Conservation (phyloP, 2,797 vertebrate genomes). For the Sebastes umbrosus region DNA sequence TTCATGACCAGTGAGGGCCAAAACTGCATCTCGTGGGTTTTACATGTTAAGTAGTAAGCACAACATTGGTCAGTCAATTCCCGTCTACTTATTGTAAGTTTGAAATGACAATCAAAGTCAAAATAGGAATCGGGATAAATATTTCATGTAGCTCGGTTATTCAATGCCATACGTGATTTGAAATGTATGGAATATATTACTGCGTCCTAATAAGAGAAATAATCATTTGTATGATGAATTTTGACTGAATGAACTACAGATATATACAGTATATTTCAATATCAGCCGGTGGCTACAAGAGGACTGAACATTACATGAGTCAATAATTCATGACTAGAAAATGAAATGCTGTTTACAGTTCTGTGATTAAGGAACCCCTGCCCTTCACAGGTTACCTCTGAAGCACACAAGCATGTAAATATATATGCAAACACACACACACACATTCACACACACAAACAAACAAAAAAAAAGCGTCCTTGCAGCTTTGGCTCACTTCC, state of each 20-base stretch:
- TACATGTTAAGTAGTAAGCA: background rate
- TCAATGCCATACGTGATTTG: background rate
- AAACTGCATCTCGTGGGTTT: slow-evolving; percentile 14
- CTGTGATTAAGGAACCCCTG: slow-evolving; percentile 46
- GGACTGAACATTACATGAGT: slow-evolving; percentile 38
- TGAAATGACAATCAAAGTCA: background rate
- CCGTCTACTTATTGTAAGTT: background rate
- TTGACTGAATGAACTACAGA: background rate
- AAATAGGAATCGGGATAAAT: background rate
- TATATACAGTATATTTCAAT: slow-evolving; percentile 12
- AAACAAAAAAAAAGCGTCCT: background rate
- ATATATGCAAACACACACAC: background rate
- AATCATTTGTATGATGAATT: background rate
- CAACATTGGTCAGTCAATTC: background rate
- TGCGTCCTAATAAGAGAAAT: slow-evolving; percentile 13
- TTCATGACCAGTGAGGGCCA: slow-evolving; percentile 40
- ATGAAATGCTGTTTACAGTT: slow-evolving; percentile 47
- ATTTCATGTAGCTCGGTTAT: background rate
- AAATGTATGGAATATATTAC: slow-evolving; percentile 41
- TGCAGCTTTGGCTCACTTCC: slow-evolving; percentile 14
- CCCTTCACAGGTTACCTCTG: slow-evolving; percentile 29
- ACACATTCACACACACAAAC: background rate
- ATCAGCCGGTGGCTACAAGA: slow-evolving; percentile 10
- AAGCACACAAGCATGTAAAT: background rate
- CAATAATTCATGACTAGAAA: slow-evolving; percentile 66